Base-by-base conservation (phyloP, 2,888 invertebrate species). In the Leptinotarsa peninsularis region DNA sequence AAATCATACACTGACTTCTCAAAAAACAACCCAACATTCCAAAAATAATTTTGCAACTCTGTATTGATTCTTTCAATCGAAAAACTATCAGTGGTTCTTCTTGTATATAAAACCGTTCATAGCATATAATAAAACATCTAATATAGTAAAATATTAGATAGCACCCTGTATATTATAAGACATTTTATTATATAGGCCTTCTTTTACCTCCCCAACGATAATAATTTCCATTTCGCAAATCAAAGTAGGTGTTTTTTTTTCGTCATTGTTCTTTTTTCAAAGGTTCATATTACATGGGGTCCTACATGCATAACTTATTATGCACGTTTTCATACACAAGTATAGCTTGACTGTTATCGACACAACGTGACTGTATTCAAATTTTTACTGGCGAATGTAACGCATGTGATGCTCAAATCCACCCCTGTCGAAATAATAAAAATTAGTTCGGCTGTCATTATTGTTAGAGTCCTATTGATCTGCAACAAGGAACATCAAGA, bases 321-420 rank as follows among this genome's bases (percentile, higher is more conserved):
- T 85, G 84, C 85, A 84, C 80, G 85, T 85, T 85, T 85, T 84
- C 84, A 86, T 82, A 85, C 81, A 84, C 79, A 81, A 79, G 80
- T 84, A 84, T 85, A 85, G 85, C 83, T 84, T 83, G 83, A 85
- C 85, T 84, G 84, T 84, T 84, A 78, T 70, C 82, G 82, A 84
- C 80, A 81, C 83, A 43, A 83, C 85, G 82, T 83, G 85, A 82
- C 83, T 85, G 84, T 83, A 87, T 86, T 86, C 85, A 86, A 86
- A 86, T 85, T 85, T 83, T 84, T 50, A 72, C 73, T 60, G 75
- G 71, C 69, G 14, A 71, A 49, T 15, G 56, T 60, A 58, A 67
- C 56, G 43, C 63, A 49, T 67, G 67, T 72, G 56, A 56, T n/a
- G 21, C 14, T 69, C 43, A 54, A 58, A 49, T 58, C 21, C n/a